These are phyloP conservation scores for Ramphastos sulfuratus DNA, from an alignment of 2,113 vertebrate species.

Conservation along the genomic window DNA sequence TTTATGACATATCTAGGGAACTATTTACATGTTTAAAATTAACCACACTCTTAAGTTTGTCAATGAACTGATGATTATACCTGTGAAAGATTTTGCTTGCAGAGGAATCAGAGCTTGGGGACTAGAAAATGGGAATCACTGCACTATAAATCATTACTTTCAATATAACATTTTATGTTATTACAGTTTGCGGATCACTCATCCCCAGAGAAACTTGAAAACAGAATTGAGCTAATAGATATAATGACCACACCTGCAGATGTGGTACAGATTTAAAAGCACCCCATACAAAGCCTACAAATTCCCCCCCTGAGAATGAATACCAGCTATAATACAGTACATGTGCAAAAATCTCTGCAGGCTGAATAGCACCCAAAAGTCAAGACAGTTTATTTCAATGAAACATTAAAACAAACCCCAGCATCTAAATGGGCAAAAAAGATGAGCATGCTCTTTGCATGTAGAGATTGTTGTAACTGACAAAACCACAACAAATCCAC, in stretches of 20 bases:
- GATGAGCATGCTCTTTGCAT: fast-evolving
- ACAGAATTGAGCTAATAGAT: slow-evolving; percentile 1
- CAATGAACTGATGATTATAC: neutral
- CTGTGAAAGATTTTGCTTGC: neutral
- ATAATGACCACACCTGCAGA: neutral
- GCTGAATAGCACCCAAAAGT: neutral
- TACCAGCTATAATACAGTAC: neutral
- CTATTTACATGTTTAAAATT: neutral
- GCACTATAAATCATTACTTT: neutral
- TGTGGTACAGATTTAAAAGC: neutral
- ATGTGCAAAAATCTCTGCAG: neutral
- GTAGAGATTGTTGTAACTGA: neutral
- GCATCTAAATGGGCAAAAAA: neutral
- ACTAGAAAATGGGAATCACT: neutral
- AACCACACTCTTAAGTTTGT: neutral
- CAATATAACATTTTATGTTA: neutral
- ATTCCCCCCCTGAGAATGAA: slow-evolving; percentile 3
- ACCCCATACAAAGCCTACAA: neutral
- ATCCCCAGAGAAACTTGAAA: neutral
- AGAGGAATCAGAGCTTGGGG: neutral
- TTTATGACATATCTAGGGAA: neutral
- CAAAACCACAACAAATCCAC: neutral
- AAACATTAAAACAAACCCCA: neutral
- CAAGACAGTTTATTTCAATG: neutral
- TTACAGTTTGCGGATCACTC: neutral